Base-by-base conservation (phyloP, 2,113 vertebrate genomes). In the Sinocyclocheilus grahami region DNA sequence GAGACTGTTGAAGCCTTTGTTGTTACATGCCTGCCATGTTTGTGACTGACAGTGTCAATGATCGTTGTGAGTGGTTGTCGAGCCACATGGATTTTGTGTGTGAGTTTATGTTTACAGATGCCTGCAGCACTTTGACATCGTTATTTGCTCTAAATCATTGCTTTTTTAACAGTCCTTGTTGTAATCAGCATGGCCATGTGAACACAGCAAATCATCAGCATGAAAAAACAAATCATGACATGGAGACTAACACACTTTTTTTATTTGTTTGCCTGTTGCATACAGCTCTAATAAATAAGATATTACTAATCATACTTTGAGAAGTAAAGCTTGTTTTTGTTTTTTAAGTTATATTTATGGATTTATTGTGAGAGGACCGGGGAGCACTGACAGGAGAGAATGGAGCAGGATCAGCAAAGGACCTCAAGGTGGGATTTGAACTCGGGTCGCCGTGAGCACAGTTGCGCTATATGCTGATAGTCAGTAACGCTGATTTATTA, bases 61-160 rank as follows among this genome's bases (percentile, higher is more conserved):
- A 72, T 72, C 39, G 37, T 37, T 72, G 69, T 42, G 37, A 72
- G 69, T 12, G 37, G 37, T 22, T 72, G 37, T 12, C 11, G 37
- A 72, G 69, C 18, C 11, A n/a, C 69, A n/a, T 42, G 37, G 37
- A 22, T 39, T 72, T 9, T 72, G 69, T 72, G 24, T 67, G 30
- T 20, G 67, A 39, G 69, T 72, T 22, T 72, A 33, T 67, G 69
- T 72, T 72, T 42, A 72, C 37, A n/a, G 37, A 42, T 22, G 22
- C 9, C 37, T n/a, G 69, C 18, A 42, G 69, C 69, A 22, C 37
- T 72, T 42, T 42, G 69, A 11, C 33, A 72, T 4, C 37, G 69
- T 12, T 72, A 72, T 72, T 72, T 72, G 69, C 33, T 39, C 69
- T 72, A 72, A 42, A 72, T 72, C 69, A 72, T 72, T 72, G 69